Percentiles rank a stretch among this genome's conserved stretches.
These are phyloP conservation scores for Ryuthela nishihirai DNA, from an alignment of 2,888 invertebrate genomes.

Conservation along the genomic window DNA sequence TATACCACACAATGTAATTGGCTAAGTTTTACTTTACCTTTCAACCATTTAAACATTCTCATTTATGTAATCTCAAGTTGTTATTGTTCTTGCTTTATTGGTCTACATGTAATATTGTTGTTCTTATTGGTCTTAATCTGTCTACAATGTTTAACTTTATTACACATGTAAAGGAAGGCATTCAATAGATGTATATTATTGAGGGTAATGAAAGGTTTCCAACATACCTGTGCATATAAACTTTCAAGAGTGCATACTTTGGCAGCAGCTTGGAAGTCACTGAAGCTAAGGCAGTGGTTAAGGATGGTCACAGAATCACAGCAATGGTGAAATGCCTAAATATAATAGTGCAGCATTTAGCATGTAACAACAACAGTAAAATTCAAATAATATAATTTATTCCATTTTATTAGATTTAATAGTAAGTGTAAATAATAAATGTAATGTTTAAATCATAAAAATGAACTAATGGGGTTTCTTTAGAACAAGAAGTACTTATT, in stretches of 20 bases:
- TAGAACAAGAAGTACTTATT: no score
- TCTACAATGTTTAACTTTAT: no score
- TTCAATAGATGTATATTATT: no score
- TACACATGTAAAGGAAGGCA: no score
- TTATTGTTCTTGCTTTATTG: no score
- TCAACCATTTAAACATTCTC: no score
- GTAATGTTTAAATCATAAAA: background rate
- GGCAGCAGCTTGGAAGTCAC: conserved; percentile 36
- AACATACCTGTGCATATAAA: conserved; percentile 28
- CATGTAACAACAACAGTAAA: background rate
- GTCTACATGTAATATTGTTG: no score
- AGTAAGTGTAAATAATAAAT: background rate
- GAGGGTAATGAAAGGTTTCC: no score
- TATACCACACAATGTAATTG: background rate
- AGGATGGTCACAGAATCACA: conserved; percentile 28
- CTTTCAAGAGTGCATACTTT: conserved; percentile 34
- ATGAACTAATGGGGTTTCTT: no score
- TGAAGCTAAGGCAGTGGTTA: conserved; percentile 30
- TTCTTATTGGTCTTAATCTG: no score
- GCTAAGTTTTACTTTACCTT: background rate
- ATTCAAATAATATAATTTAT: background rate
- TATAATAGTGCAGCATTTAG: background rate
- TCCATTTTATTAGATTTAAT: background rate
- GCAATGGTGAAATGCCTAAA: conserved; percentile 21
- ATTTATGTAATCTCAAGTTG: no score